Conservation (phyloP, 2,797 vertebrate genomes). For the Oreochromis grahami region DNA sequence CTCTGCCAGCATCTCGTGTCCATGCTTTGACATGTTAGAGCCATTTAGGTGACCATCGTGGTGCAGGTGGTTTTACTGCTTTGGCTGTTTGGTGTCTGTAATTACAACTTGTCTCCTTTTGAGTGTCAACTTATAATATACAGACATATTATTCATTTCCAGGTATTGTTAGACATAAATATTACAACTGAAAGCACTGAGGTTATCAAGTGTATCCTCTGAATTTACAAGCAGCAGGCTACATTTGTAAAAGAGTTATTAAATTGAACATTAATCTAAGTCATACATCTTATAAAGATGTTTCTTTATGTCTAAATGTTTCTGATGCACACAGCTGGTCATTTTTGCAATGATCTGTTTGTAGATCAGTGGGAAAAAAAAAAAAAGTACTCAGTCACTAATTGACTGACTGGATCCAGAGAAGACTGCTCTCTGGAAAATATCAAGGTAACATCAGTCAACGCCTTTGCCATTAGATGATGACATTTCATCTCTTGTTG, state of each 20-base stretch:
- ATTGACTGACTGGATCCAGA: background rate
- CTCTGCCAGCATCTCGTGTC: background rate
- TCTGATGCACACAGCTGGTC: background rate
- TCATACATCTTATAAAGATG: background rate
- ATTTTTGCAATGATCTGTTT: fast-evolving
- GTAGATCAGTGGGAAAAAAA: background rate
- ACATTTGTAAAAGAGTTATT: background rate
- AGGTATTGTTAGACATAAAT: fast-evolving
- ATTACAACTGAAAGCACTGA: background rate
- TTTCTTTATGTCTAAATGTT: too few relatives aligned
- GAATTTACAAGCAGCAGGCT: background rate
- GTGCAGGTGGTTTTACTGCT: background rate
- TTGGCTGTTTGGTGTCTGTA: background rate
- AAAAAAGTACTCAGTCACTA: background rate
- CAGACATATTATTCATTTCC: background rate
- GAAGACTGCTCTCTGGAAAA: background rate
- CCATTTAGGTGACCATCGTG: fast-evolving
- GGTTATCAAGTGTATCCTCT: background rate
- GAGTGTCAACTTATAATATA: background rate
- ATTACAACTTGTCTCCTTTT: background rate
- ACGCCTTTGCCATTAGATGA: background rate
- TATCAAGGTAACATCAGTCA: background rate
- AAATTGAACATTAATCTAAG: background rate
- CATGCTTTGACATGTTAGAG: background rate
- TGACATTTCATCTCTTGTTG: background rate